phyloP scores from a whole-genome alignment of 2,888 invertebrate genomes.

The Tortricodes alternella region DNA sequence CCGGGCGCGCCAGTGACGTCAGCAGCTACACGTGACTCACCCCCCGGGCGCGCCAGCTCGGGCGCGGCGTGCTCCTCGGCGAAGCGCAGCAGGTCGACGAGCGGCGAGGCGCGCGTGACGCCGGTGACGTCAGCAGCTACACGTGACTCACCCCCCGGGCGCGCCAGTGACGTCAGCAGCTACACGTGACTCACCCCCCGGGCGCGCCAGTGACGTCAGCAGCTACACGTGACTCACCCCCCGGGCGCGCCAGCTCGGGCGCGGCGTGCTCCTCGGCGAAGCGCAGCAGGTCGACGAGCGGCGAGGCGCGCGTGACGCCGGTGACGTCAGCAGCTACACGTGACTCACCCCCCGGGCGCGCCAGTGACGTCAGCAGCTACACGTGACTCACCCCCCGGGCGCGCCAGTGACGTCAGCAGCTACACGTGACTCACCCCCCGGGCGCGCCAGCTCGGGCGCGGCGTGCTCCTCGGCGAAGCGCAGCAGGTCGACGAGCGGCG shows the following conservation, averaged over 20 bases:
- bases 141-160: background rate
- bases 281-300: slow-evolving; percentile 93
- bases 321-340: background rate
- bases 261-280: slow-evolving; percentile 91
- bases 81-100: slow-evolving; percentile 63
- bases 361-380: slow-evolving; percentile 76
- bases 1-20: slow-evolving; percentile 89
- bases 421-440: slow-evolving; percentile 83
- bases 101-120: slow-evolving; percentile 89
- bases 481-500: slow-evolving; percentile 81
- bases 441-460: slow-evolving; percentile 52
- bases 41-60: slow-evolving; percentile 97
- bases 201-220: slow-evolving; percentile 93
- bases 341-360: background rate
- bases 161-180: slow-evolving; percentile 88
- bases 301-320: slow-evolving; percentile 85
- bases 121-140: background rate
- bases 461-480: slow-evolving; percentile 49
- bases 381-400: slow-evolving; percentile 76
- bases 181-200: slow-evolving; percentile 84
- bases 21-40: slow-evolving; percentile 98
- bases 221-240: slow-evolving; percentile 98
- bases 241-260: slow-evolving; percentile 94
- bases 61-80: slow-evolving; percentile 85
- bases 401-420: slow-evolving; percentile 95